A percentile compares a stretch with the other conserved stretches of the same genome.
phyloP scores from a whole-genome alignment of 2,888 invertebrate genomes.

The Brachyptera risi region DNA sequence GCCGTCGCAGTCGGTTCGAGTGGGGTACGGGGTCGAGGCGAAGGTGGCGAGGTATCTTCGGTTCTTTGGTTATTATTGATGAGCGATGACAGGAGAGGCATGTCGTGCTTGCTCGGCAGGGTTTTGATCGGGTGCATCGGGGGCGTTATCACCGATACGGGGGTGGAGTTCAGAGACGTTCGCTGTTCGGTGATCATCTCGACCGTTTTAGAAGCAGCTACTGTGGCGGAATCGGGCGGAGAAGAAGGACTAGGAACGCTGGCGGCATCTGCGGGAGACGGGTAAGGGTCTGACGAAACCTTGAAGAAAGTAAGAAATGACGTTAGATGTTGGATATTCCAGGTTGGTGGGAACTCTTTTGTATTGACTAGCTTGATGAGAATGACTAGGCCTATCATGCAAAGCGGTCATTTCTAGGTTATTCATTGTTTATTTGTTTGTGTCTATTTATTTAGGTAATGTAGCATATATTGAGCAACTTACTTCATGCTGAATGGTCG shows the following conservation, averaged over 20 bases:
- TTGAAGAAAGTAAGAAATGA: neutral
- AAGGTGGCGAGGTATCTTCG: neutral
- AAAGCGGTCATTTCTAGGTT: too few relatives aligned
- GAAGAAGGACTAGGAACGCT: constrained; percentile 46
- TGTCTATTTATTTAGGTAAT: too few relatives aligned
- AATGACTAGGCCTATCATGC: too few relatives aligned
- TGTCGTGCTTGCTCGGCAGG: constrained; percentile 17
- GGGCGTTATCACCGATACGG: constrained; percentile 14
- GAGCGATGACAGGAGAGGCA: constrained; percentile 31
- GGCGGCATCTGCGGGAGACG: constrained; percentile 38
- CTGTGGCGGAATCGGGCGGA: constrained; percentile 42
- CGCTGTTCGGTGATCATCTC: constrained; percentile 40
- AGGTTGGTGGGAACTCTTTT: too few relatives aligned
- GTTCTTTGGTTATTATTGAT: constrained; percentile 21
- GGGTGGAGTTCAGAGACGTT: neutral
- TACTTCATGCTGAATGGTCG: too few relatives aligned
- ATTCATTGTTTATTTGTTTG: too few relatives aligned
- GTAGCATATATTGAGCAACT: too few relatives aligned
- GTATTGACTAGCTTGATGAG: too few relatives aligned
- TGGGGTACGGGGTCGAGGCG: neutral
- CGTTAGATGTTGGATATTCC: too few relatives aligned
- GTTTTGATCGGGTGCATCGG: neutral
- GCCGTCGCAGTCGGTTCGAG: neutral
- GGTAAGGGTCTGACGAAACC: constrained; percentile 5
- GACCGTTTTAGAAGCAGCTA: constrained; percentile 42